phyloP scores from a whole-genome alignment of 2,113 vertebrate genomes.

The Phylloscopus trochilus region DNA sequence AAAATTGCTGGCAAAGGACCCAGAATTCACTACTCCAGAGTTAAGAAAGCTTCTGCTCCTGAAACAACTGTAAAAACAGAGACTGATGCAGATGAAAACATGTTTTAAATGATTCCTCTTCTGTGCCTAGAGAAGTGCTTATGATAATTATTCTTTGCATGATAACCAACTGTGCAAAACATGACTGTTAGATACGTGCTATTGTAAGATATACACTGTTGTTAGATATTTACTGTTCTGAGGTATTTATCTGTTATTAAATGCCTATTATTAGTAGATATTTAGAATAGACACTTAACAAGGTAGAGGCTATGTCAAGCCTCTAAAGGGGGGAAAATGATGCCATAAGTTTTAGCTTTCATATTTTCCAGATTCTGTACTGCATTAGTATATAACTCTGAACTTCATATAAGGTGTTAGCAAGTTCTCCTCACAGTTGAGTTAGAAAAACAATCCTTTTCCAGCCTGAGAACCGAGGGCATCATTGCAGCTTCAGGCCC shows the following conservation, averaged over 20 bases:
- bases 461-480: not conserved
- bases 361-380: not conserved
- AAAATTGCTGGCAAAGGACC: not conserved
- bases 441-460: not conserved
- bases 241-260: not conserved
- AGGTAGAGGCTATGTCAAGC: not conserved
- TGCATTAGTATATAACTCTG: not conserved
- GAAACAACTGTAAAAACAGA: not conserved
- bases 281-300: not conserved
- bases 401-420: not conserved
- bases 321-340: not conserved
- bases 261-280: not conserved
- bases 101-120: not conserved
- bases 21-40: not conserved
- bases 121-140: not conserved
- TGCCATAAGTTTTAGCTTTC: not conserved
- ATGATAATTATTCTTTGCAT: not conserved
- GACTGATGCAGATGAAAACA: not conserved
- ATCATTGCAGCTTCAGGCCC: not conserved
- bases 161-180: not conserved
- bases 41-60: not conserved
- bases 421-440: not conserved
- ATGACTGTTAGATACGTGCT: not conserved
- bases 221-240: not conserved
- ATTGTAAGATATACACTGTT: not conserved